Conservation (phyloP, 2,888 invertebrate species). For the Ochropacha duplaris region DNA sequence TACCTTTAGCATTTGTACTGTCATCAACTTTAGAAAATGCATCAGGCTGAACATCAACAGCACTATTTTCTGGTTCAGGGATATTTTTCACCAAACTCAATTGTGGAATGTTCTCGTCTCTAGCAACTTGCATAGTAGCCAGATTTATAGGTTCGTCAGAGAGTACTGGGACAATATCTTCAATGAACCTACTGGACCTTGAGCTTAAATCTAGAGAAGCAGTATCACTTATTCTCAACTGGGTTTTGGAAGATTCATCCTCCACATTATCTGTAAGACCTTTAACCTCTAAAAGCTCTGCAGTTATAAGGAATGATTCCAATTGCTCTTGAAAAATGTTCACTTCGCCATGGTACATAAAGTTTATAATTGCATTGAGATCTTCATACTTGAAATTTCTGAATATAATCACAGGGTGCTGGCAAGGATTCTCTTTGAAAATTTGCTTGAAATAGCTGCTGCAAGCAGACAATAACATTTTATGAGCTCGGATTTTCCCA, state of each 20-base stretch:
- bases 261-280: conserved; percentile 86
- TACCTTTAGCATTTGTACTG: conserved; percentile 39
- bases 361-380: conserved; percentile 89
- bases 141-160: conserved; percentile 75
- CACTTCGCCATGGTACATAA: conserved; percentile 93
- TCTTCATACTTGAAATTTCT: conserved; percentile 90
- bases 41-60: conserved; percentile 47
- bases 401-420: conserved; percentile 91
- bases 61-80: conserved; percentile 52
- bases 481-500: conserved; percentile 91
- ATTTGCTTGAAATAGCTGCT: conserved; percentile 90
- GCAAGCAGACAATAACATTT: conserved; percentile 92
- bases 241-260: conserved; percentile 65
- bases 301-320: conserved; percentile 90
- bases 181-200: conserved; percentile 57
- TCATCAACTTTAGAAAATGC: conserved; percentile 43
- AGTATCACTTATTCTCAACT: conserved; percentile 59
- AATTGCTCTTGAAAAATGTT: conserved; percentile 91
- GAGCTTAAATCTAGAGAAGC: conserved; percentile 73
- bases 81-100: conserved; percentile 32
- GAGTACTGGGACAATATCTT: conserved; percentile 55
- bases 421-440: conserved; percentile 90
- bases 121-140: conserved; percentile 61
- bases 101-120: conserved; percentile 69
- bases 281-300: conserved; percentile 89